These are phyloP conservation scores for Junonia oenone DNA, from an alignment of 2,888 invertebrate species.

Conservation along the genomic window DNA sequence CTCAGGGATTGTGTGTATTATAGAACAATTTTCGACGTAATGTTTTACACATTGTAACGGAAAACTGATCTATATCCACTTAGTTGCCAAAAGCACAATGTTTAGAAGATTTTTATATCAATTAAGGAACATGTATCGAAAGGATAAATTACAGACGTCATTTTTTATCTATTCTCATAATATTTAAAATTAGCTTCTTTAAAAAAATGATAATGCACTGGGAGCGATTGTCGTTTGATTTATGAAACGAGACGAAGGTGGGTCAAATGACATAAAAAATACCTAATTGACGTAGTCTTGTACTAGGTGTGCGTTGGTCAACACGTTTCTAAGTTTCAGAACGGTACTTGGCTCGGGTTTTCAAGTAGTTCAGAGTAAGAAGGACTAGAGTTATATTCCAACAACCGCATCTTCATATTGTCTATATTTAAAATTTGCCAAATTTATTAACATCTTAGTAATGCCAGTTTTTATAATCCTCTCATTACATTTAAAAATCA, in stretches of 20 bases:
- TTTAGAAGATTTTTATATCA: constrained; percentile 17
- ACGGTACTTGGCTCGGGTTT: background rate
- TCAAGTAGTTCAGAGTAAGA: background rate
- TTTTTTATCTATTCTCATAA: constrained; percentile 2
- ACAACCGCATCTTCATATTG: background rate
- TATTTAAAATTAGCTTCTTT: constrained; percentile 5
- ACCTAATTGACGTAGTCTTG: too few species aligned
- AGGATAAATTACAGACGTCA: constrained; percentile 4
- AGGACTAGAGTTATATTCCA: background rate
- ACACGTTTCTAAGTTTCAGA: background rate
- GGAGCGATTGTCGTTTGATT: background rate
- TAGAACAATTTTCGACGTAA: constrained; percentile 6
- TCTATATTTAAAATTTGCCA: constrained; percentile 8
- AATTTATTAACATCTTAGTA: constrained; percentile 7
- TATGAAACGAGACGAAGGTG: too few species aligned
- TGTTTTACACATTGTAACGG: constrained; percentile 3
- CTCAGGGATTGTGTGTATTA: constrained; percentile 19
- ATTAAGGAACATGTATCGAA: constrained; percentile 11
- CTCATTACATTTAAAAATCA: background rate
- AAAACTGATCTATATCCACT: constrained; percentile 13
- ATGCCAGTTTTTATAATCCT: background rate
- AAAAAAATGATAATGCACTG: background rate
- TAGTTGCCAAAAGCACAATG: constrained; percentile 21
- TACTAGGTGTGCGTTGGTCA: background rate
- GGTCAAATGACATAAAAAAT: too few species aligned